phyloP scores from a whole-genome alignment of 2,113 vertebrate genomes.

The Leucoraja erinaceus region DNA sequence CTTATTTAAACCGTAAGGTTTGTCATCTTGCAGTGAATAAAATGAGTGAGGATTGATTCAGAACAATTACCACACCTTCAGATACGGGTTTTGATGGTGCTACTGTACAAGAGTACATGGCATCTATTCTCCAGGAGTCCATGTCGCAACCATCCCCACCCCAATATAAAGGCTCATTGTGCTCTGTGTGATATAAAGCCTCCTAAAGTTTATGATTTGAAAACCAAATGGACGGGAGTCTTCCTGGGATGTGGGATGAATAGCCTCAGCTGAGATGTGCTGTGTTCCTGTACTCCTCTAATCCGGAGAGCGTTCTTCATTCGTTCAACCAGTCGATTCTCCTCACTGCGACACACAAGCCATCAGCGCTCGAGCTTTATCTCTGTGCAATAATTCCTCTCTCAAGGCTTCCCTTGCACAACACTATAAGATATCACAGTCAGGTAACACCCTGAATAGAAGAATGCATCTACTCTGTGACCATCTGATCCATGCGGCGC shows the following conservation, averaged over 20 bases:
- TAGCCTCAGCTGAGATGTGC: background rate
- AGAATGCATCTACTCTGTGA: background rate
- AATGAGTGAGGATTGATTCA: background rate
- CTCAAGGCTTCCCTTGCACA: background rate
- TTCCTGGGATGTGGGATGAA: background rate
- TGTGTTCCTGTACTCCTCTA: background rate
- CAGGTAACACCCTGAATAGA: background rate
- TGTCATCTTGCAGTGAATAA: background rate
- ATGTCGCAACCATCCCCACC: background rate
- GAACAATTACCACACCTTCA: background rate
- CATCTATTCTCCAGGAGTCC: background rate
- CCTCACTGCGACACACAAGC: background rate
- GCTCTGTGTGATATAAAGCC: background rate
- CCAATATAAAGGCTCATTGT: background rate
- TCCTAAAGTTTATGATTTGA: background rate
- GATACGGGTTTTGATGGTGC: background rate
- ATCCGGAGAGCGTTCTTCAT: background rate
- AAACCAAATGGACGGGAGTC: background rate
- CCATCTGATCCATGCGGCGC: background rate
- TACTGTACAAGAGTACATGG: no score
- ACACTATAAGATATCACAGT: background rate
- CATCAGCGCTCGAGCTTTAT: background rate
- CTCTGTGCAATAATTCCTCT: background rate
- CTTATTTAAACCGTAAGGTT: background rate
- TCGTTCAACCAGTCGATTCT: background rate